Evolutionary conservation across 2,888 invertebrate genomes (phyloP), one percentile per base, ranked within the genome.

Genomic region (Cheilosia soror): DNA sequence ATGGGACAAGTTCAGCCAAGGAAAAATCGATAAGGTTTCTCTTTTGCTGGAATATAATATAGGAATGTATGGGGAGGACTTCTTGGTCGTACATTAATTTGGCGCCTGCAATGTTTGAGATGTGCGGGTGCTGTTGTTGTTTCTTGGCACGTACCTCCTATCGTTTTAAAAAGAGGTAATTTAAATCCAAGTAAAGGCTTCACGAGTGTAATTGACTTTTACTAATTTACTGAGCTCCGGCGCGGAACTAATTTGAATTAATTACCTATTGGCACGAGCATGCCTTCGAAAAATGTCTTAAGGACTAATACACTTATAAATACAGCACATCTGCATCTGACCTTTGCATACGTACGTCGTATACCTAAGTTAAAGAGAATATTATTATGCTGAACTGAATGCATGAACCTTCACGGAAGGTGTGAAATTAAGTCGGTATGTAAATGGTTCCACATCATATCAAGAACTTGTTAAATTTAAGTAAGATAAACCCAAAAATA

Each of bases 111-210:
- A 62, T 7, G 13, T 71, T 69, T 53, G 37, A 11, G 37, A 9
- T 75, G 20, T 51, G 13, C 40, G n/a, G 51, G 42, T 31, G 58
- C 63, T 15, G 37, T 9, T 47, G 25, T 27, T 27, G n/a, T 11
- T 37, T 25, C 53, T 9, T 55, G 62, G 15, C 20, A 47, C 69
- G 75, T 68, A 20, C 20, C 20, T 20, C 33, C 5, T 31, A 27
- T 37, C 5, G 57, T 65, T 75, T 63, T 69, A 63, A 13, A 20
- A 57, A 57, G 58, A 42, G 47, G 6, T 58, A 20, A 60, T 75
- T 62, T 51, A 62, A 63, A 65, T 76, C 63, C 58, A 63, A 75
- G 57, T 44, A 55, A 27, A 31, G 60, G 42, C 55, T 55, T 44
- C 44, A 57, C 65, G 63, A 47, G 44, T 44, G 40, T 72, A 72